phyloP scores from a whole-genome alignment of 2,797 vertebrate genomes.

The Rallus crepitans region DNA sequence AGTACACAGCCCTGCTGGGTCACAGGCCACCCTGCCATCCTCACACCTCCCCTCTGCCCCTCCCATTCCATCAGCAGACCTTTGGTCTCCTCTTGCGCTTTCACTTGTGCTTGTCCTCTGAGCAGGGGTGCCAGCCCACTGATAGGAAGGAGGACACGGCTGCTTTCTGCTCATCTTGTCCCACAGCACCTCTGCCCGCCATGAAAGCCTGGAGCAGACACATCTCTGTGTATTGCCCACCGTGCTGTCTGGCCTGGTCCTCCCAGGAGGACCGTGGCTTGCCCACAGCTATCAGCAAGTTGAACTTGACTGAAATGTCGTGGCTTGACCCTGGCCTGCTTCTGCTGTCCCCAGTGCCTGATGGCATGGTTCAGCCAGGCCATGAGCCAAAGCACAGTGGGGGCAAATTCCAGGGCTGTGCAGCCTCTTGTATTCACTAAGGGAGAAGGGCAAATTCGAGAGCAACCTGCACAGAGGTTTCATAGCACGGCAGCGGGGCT shows the following conservation, averaged over 20 bases:
- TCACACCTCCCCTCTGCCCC: not conserved
- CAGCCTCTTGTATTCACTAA: not conserved
- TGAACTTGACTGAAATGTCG: not conserved
- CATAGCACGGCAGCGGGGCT: rapidly evolving
- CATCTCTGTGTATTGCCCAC: not conserved
- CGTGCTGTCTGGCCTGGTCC: no score
- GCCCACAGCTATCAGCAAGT: not conserved
- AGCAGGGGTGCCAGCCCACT: rapidly evolving
- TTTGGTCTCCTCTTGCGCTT: not conserved
- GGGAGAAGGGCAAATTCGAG: not conserved
- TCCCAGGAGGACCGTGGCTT: not conserved
- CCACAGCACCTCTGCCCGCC: rapidly evolving
- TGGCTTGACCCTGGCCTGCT: not conserved
- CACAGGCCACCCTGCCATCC: not conserved
- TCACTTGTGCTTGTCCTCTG: not conserved
- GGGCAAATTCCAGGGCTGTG: not conserved
- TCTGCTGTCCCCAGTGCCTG: not conserved
- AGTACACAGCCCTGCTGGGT: not conserved
- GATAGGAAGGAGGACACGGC: not conserved
- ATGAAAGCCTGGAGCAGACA: not conserved
- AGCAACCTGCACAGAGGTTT: not conserved
- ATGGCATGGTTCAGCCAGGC: rapidly evolving
- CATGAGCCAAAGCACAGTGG: not conserved
- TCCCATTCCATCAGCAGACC: not conserved
- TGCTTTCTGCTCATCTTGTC: not conserved